phyloP scores from a whole-genome alignment of 2,113 vertebrate species.

The Pseudorasbora parva region DNA sequence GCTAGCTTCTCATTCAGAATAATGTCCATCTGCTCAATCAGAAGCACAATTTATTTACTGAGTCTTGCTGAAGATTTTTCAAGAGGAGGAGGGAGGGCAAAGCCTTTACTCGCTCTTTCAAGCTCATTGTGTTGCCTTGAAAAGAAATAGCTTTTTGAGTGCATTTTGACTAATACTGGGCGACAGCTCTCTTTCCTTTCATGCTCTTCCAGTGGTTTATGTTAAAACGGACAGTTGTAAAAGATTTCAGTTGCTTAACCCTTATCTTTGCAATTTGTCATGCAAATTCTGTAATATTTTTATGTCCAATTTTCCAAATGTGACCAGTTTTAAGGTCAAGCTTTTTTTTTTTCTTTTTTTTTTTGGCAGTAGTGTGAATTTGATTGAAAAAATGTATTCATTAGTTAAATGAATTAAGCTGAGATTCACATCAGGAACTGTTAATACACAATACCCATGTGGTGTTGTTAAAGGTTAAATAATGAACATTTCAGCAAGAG shows the following conservation, averaged over 20 bases:
- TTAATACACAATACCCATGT: background rate
- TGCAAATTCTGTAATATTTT: background rate
- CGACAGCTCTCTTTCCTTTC: conserved; percentile 16
- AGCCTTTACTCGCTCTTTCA: conserved; percentile 32
- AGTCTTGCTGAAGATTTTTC: conserved; percentile 31
- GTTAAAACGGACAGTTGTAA: conserved; percentile 9
- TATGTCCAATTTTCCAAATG: too few species aligned
- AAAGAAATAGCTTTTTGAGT: conserved; percentile 35
- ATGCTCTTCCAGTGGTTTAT: conserved; percentile 6
- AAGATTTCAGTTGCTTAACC: background rate
- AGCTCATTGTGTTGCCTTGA: conserved; percentile 35
- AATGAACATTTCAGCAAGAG: background rate
- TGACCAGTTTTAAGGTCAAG: too few species aligned
- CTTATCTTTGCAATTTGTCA: background rate
- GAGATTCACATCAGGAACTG: background rate
- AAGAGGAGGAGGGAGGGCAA: conserved; percentile 21
- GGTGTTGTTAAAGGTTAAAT: background rate
- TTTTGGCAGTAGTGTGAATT: background rate
- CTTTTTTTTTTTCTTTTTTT: background rate
- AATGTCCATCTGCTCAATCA: conserved; percentile 43
- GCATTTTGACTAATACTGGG: conserved; percentile 34
- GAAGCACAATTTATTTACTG: conserved; percentile 34
- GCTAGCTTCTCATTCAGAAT: conserved; percentile 32
- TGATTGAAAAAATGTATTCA: background rate
- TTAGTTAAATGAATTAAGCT: background rate